These are phyloP conservation scores for Aphyosemion australe DNA, from an alignment of 2,113 vertebrate species.

Conservation along the genomic window DNA sequence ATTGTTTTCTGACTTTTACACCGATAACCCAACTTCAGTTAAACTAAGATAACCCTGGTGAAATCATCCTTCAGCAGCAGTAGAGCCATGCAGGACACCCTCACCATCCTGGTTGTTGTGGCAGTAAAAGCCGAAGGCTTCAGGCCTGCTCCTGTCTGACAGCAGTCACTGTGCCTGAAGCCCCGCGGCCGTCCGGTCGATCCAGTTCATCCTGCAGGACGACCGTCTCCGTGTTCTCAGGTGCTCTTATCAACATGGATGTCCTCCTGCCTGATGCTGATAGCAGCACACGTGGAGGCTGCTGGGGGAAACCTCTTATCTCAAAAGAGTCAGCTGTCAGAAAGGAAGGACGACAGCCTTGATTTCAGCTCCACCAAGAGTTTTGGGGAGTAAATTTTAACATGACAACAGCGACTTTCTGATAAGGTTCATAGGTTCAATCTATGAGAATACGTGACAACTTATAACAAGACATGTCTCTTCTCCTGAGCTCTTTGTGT, in stretches of 20 bases:
- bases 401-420: not conserved
- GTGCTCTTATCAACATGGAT: conserved; percentile 35
- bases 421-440: not conserved
- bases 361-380: not conserved
- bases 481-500: conserved; percentile 19
- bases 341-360: not conserved
- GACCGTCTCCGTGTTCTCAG: conserved; percentile 7
- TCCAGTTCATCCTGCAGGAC: conserved; percentile 2
- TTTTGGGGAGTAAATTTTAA: not conserved
- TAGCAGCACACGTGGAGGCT: conserved; percentile 12
- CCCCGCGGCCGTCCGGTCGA: not conserved
- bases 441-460: conserved; percentile 13
- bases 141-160: conserved; percentile 24
- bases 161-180: not conserved
- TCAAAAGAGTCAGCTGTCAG: conserved; percentile 28
- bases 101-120: not conserved
- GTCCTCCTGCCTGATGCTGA: conserved; percentile 44
- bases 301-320: conserved; percentile 38
- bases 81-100: not conserved
- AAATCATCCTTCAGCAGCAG: not conserved
- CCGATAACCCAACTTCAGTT: too few species aligned
- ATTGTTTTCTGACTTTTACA: too few species aligned
- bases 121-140: conserved; percentile 27
- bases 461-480: conserved; percentile 8
- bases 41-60: not conserved